Percentiles rank a stretch among this genome's conserved stretches.
Conservation (phyloP, 2,113 vertebrate genomes). For the Genyomyrus donnyi region DNA sequence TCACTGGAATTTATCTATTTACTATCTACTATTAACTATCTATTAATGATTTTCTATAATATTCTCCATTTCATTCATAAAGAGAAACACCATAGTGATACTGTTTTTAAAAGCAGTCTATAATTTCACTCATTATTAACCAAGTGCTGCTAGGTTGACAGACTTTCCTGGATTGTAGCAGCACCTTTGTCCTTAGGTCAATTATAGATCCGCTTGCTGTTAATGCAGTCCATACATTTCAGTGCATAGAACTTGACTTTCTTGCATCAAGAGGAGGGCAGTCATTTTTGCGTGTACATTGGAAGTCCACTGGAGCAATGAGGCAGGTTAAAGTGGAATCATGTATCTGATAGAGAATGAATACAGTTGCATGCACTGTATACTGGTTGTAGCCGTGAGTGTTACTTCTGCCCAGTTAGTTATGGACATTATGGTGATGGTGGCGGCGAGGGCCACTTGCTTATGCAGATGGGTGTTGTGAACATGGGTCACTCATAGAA, state of each 20-base stretch:
- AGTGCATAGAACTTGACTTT: neutral
- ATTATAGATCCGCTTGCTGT: neutral
- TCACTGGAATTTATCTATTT: neutral
- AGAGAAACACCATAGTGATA: neutral
- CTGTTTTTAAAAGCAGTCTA: neutral
- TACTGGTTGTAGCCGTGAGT: neutral
- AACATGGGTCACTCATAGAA: neutral
- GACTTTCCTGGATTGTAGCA: neutral
- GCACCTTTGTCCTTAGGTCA: neutral
- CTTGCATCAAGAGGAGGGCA: neutral
- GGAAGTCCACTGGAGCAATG: neutral
- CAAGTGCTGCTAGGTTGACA: neutral
- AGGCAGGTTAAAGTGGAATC: neutral
- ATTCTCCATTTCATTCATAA: neutral
- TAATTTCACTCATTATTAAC: conserved; percentile 5
- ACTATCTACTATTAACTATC: neutral
- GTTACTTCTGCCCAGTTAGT: neutral
- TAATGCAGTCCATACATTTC: neutral
- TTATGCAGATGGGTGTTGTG: neutral
- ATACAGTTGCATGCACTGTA: neutral
- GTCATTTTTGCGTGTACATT: no score
- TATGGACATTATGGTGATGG: neutral
- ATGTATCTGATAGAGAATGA: neutral
- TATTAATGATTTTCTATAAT: neutral
- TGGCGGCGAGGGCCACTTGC: neutral